Conservation (phyloP, 1,140 invertebrate species). For the Lucilia cuprina region DNA sequence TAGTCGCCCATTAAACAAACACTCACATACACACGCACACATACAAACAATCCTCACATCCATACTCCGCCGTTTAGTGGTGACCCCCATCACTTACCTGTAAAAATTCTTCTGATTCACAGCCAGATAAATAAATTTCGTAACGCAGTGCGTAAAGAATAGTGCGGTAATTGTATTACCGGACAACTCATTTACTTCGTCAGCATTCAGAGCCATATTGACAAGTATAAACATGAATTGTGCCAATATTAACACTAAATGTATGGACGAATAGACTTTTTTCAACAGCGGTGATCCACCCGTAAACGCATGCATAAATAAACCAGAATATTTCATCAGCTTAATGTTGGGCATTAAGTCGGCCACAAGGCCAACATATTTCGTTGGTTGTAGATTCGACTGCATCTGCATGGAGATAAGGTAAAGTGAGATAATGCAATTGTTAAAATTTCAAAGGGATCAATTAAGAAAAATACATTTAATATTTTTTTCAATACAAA, state of each 20-base stretch:
- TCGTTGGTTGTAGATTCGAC: conserved; percentile 39
- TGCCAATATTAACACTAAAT: conserved; percentile 70
- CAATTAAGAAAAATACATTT: too few relatives aligned
- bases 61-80: neutral
- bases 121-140: conserved; percentile 77
- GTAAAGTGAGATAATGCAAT: neutral
- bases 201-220: conserved; percentile 74
- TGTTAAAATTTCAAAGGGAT: too few relatives aligned
- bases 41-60: too few relatives aligned
- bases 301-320: conserved; percentile 82
- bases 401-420: conserved; percentile 22
- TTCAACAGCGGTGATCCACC: conserved; percentile 67
- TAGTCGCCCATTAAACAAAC: neutral
- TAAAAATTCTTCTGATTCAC: conserved; percentile 78
- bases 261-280: conserved; percentile 68
- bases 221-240: conserved; percentile 72
- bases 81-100: conserved; percentile 62
- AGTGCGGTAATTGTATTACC: conserved; percentile 82
- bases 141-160: conserved; percentile 79
- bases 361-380: conserved; percentile 73
- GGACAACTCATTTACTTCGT: conserved; percentile 81
- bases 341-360: conserved; percentile 83
- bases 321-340: conserved; percentile 76
- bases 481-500: too few relatives aligned
- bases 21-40: neutral